Percentiles rank a stretch among this genome's conserved stretches.
Evolutionary conservation across 2,113 vertebrate genomes (phyloP).

Genomic region (Ciconia maguari): DNA sequence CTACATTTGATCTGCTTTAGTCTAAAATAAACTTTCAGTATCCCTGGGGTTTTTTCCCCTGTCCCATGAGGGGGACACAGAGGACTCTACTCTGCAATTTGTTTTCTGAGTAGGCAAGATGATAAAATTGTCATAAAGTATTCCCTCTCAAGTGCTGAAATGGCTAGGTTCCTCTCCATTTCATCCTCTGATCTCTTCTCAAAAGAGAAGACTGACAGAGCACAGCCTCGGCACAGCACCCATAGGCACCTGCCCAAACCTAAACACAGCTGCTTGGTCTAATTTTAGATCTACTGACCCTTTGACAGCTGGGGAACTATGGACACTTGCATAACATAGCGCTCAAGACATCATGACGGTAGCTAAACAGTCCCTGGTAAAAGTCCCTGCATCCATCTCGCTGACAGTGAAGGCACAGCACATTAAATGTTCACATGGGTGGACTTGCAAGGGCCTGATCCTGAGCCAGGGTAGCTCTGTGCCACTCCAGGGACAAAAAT

Average conservation of each 20-base stretch:
- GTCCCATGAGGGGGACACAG: background rate
- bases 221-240: background rate
- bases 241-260: background rate
- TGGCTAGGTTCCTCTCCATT: background rate
- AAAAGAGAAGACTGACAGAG: background rate
- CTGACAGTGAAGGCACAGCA: background rate
- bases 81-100: background rate
- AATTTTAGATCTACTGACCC: constrained; percentile 38
- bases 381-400: fast-evolving
- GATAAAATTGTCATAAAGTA: background rate
- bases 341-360: background rate
- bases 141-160: background rate
- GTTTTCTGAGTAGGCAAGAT: background rate
- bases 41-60: background rate
- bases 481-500: background rate
- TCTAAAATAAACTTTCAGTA: background rate
- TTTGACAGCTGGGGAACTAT: constrained; percentile 23
- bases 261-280: constrained; percentile 18
- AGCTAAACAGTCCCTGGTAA: background rate
- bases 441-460: background rate
- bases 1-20: background rate
- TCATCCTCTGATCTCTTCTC: background rate
- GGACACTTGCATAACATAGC: background rate
- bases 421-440: background rate
- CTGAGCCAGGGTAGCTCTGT: background rate